Base-by-base conservation (phyloP, 2,113 vertebrate species). In the Actenoides hombroni region DNA sequence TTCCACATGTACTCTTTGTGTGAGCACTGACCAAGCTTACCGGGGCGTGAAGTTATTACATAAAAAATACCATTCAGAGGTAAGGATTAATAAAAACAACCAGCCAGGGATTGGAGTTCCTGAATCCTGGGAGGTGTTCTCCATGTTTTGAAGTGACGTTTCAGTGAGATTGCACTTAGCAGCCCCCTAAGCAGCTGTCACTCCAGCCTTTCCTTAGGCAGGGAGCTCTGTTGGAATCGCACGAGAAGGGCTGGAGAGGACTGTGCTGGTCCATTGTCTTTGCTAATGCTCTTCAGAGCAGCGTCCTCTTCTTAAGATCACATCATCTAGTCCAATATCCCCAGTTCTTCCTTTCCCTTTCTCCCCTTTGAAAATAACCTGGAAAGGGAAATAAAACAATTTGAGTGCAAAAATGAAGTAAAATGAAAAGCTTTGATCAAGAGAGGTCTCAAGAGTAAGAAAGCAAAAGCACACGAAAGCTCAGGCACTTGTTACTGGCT, bases 321-420 rank as follows among this genome's bases (percentile, higher is more conserved):
- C 98, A 79, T 99, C 99, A 64, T 99, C 99, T 96, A 99, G 97
- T 6, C 98, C 99, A 97, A 99, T 99, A 96, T 99, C 98, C 8
- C 99, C 99, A 2, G 94, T 95, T 92, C 98, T 95, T 81, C 98
- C 98, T 90, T 97, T 98, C 93, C 98, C 98, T 48, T 98, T 98
- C 95, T 99, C 99, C 3, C 99, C 99, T 98, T 98, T 99, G 96
- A 99, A 98, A 96, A 99, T 98, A 95, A 99, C 98, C 99, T 99
- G 97, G 35, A 69, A 95, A 94, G 86, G 95, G 56, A 98, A 95
- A 4, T 0, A 46, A 42, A 83, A 63, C 1, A 1, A 56, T 33
- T 42, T 60, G 11, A 91, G 6, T 21, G 21, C 42, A 61, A 82
- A 90, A 83, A 35, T 16, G 28, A 68, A 46, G 48, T 26, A 33